A percentile compares a stretch with the other conserved stretches of the same genome.
Conservation (phyloP, 2,113 vertebrate genomes). For the Glaucomys volans region DNA sequence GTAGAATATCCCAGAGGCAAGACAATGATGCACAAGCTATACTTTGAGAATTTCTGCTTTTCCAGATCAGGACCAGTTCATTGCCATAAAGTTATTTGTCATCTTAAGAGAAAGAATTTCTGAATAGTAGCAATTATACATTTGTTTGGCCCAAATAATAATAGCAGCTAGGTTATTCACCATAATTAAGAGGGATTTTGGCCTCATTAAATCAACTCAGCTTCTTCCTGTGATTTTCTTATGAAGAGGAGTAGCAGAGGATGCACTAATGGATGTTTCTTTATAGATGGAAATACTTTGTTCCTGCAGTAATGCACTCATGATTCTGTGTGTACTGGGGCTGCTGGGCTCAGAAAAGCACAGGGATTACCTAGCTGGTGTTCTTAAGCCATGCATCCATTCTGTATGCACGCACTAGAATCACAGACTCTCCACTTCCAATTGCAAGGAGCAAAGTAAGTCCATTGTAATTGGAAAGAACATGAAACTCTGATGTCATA, state of each 20-base stretch:
- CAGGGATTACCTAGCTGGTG: neutral
- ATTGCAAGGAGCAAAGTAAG: neutral
- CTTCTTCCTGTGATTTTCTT: conserved; percentile 26
- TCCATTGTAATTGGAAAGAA: neutral
- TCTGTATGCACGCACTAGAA: neutral
- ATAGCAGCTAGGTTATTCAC: neutral
- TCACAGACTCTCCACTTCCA: neutral
- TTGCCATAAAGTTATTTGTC: conserved; percentile 37
- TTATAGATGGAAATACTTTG: conserved; percentile 33
- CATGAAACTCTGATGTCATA: neutral
- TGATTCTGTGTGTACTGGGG: conserved; percentile 28
- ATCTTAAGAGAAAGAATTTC: conserved; percentile 55
- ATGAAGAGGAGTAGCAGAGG: neutral
- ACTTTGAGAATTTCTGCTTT: conserved; percentile 50
- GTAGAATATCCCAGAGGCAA: neutral
- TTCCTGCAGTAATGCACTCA: neutral
- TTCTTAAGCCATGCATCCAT: neutral
- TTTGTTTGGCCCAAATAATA: conserved; percentile 15
- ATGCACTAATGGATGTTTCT: neutral
- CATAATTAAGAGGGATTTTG: conserved; percentile 23
- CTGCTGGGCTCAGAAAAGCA: conserved; percentile 37
- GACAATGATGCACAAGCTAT: neutral
- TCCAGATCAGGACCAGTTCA: neutral
- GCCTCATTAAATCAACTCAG: conserved; percentile 27
- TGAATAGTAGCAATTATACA: conserved; percentile 4